Percentiles rank a stretch among this genome's conserved stretches.
These are phyloP conservation scores for Drosophila subquinaria DNA, from an alignment of 2,888 invertebrate genomes.

Conservation along the genomic window DNA sequence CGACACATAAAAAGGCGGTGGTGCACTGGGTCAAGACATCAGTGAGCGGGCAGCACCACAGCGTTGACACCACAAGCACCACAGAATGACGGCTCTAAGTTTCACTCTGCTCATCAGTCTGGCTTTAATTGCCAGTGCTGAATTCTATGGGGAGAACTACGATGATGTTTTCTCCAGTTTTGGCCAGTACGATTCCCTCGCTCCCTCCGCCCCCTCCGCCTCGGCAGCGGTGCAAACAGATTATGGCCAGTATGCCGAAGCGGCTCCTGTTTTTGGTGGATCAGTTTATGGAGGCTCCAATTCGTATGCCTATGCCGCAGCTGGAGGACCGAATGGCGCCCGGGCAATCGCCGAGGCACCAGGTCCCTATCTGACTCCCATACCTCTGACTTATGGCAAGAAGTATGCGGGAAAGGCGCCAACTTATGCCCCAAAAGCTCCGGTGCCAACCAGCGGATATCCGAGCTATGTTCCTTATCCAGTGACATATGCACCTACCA, in stretches of 20 bases:
- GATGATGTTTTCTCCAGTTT: constrained; percentile 17
- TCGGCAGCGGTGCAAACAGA: neutral
- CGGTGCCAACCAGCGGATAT: neutral
- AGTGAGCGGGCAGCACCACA: constrained; percentile 21
- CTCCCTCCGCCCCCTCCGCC: neutral
- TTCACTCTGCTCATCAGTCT: constrained; percentile 33
- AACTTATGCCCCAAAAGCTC: neutral
- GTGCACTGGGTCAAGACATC: constrained; percentile 19
- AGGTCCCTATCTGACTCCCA: constrained; percentile 5
- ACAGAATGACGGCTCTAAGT: constrained; percentile 38
- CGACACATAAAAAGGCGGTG: constrained; percentile 19
- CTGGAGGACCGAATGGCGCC: constrained; percentile 27
- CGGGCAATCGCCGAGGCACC: constrained; percentile 23
- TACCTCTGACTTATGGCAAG: neutral
- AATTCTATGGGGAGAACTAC: constrained; percentile 41
- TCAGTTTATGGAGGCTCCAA: neutral
- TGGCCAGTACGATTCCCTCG: neutral
- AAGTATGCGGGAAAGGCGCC: constrained; percentile 6
- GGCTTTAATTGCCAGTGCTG: constrained; percentile 27
- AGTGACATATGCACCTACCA: neutral
- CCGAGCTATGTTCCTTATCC: neutral
- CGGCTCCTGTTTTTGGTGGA: constrained; percentile 4
- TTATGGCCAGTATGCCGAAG: constrained; percentile 17
- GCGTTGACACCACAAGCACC: neutral
- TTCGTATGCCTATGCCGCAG: constrained; percentile 42